Base-by-base conservation (phyloP, 2,888 invertebrate genomes). In the Lottia gigantea region DNA sequence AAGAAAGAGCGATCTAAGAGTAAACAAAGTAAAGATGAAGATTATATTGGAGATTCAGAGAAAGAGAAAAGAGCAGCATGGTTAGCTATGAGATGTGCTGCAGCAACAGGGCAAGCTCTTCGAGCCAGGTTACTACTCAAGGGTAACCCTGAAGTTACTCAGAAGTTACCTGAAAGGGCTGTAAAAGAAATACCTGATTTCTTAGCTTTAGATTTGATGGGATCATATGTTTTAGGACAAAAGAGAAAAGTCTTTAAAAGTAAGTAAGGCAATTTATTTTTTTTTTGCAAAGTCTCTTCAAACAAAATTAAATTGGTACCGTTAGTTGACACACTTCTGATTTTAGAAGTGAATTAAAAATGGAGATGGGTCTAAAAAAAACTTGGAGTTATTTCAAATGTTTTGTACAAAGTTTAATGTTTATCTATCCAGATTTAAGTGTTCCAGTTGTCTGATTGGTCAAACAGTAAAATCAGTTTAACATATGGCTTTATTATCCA, bases 171-270 rank as follows among this genome's bases (percentile, higher is more conserved):
- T 0, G 78, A 76, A 8, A 76, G 78, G 55, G 78, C 82, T 4
- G 75, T 78, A 55, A 71, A 75, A 6, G 76, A 80, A 47, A 76
- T 86, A 67, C 88, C 88, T 31, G 87, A 87, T 62, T 88, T 86
- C 70, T 73, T 82, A 14, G 80, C 81, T 31, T 80, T 87, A 26
- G 88, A 88, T 76, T 80, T 88, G 46, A 78, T 88, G 15, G 79
- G 84, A 70, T 70, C 77, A 14, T 87, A 87, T 75, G 85, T 86
- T 7, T 80, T 88, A 31, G 88, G 88, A n/a, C 80, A 86, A 71
- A 85, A 84, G 78, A 86, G 86, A 74, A 83, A 82, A 71, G 78
- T 85, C 46, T 88, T 82, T 72, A 86, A 85, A 77, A 84, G 87
- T 87, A 76, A 79, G 84, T 75, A n/a, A 15, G 7, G 26, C 46